Evolutionary conservation across 2,888 invertebrate genomes (phyloP).

Genomic region (Rotaria sp.): DNA sequence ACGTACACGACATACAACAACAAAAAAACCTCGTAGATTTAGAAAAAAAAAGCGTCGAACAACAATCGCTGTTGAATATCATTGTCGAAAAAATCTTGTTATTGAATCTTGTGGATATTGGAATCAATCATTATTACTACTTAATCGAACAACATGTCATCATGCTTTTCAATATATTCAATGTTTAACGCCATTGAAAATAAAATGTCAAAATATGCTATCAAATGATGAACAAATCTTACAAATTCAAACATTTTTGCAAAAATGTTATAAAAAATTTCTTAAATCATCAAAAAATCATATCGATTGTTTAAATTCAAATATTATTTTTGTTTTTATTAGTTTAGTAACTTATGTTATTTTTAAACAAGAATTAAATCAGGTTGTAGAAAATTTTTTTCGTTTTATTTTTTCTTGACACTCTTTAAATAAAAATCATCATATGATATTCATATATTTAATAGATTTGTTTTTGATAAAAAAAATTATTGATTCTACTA

Average conservation of each 20-base stretch:
- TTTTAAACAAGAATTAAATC: neutral
- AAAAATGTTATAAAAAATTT: constrained; percentile 1
- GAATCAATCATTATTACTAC: neutral
- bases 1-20: constrained; percentile 35
- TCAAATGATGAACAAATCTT: neutral
- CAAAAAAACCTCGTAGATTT: neutral
- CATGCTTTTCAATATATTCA: neutral
- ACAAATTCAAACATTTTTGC: neutral
- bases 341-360: neutral
- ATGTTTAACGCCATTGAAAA: neutral
- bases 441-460: neutral
- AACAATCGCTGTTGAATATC: neutral
- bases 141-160: neutral
- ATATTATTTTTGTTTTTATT: neutral
- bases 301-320: neutral
- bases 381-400: neutral
- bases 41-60: neutral
- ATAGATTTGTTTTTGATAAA: neutral
- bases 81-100: neutral
- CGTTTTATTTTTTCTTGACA: neutral
- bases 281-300: neutral
- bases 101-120: neutral
- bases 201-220: constrained; percentile 5
- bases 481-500: too few species aligned
- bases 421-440: neutral